A percentile compares a stretch with the other conserved stretches of the same genome.
These are phyloP conservation scores for Punctoribates punctum DNA, from an alignment of 2,888 invertebrate species.

Conservation along the genomic window DNA sequence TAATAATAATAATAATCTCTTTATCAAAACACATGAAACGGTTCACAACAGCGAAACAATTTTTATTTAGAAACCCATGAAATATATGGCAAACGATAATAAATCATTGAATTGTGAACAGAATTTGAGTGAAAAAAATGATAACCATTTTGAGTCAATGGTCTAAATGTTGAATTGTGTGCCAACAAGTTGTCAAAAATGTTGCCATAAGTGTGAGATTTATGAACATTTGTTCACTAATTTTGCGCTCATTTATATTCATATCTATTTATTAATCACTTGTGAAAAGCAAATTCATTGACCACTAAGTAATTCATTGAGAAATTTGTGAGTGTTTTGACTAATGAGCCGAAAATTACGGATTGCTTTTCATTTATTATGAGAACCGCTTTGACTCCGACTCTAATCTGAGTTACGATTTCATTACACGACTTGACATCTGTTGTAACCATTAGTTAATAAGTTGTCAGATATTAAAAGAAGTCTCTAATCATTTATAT, in stretches of 20 bases:
- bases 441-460: too few relatives aligned
- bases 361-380: too few relatives aligned
- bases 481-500: too few relatives aligned
- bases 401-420: too few relatives aligned
- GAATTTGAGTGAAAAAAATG: background rate
- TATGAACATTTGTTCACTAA: conserved; percentile 3
- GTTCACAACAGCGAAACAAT: background rate
- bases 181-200: conserved; percentile 32
- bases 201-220: background rate
- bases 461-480: too few relatives aligned
- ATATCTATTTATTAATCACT: background rate
- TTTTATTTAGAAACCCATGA: background rate
- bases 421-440: too few relatives aligned
- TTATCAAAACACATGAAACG: background rate
- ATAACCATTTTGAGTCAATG: too few relatives aligned
- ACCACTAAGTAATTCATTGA: background rate
- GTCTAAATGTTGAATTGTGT: conserved; percentile 3
- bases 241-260: background rate
- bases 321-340: background rate
- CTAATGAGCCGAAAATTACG: background rate
- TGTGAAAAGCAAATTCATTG: background rate
- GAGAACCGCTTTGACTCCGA: too few relatives aligned
- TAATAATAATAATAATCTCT: conserved; percentile 1
- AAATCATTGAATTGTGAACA: conserved; percentile 3
- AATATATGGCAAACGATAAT: background rate